Base-by-base conservation (phyloP, 2,797 vertebrate species). In the Enteromius radiatus region DNA sequence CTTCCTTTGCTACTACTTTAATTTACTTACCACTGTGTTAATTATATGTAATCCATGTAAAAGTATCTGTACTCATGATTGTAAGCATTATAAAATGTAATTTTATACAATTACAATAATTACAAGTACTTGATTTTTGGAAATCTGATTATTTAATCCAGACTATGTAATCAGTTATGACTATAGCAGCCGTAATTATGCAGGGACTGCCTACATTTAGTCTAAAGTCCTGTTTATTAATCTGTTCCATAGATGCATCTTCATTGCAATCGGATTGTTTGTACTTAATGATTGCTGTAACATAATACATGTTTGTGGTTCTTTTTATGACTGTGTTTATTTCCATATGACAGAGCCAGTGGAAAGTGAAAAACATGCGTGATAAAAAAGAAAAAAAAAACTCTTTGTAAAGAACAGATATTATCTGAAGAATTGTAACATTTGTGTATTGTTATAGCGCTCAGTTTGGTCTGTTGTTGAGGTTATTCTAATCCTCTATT, bases 401-500 rank as follows among this genome's bases (percentile, higher is more conserved):
- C 21, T 4, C n/a, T 65, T 65, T 64, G 43, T 73, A 73, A 45
- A 63, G 21, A 81, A 49, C 26, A 73, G 54, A 71, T 71, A 36
- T 63, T 19, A 80, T 71, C 68, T 36, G 21, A 52, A 75, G 31
- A 67, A 75, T 31, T n/a, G 71, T 54, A 31, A 43, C 31, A 33
- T 49, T 36, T 56, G 21, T 14, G 71, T 43, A 56, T 43, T 82
- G 71, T 67, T 65, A 41, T 67, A 17, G 70, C 17, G 0, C 17
- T 75, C 10, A 4, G 14, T 49, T 19, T 28, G 70, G 59, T 26
- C 64, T 43, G 65, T 76, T 64, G 65, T 49, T 63, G 68, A 43
- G 43, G 73, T 68, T 76, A 61, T 69, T 69, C 28, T 49, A 78
- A 77, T 70, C 45, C 23, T 82, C 80, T 47, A 56, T 68, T 79